Conservation (phyloP, 2,888 invertebrate genomes). For the Ectemnius continuus region DNA sequence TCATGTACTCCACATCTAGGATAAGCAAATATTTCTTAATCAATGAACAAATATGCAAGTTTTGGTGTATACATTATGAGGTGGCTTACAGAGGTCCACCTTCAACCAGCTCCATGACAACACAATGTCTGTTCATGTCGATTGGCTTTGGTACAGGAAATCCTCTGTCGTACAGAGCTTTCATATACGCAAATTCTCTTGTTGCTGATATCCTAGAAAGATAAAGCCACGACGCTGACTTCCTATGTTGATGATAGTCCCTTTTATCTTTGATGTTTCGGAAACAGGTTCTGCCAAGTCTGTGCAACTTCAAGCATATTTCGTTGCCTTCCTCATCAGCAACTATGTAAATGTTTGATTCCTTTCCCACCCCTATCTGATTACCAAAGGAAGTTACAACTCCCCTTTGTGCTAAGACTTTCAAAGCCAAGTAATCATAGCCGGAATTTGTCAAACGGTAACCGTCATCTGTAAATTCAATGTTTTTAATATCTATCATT, state of each 20-base stretch:
- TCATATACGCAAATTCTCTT: conserved; percentile 99
- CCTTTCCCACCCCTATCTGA: conserved; percentile 99
- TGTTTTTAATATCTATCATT: not conserved
- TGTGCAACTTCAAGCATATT: conserved; percentile 94
- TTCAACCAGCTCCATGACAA: conserved; percentile 95
- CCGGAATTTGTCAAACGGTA: conserved; percentile 97
- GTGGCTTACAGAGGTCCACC: conserved; percentile 88
- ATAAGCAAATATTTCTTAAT: not conserved
- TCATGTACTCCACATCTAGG: conserved; percentile 82
- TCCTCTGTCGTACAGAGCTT: conserved; percentile 91
- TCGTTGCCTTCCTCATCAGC: conserved; percentile 88
- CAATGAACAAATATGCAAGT: too few species aligned
- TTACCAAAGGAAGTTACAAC: conserved; percentile 94
- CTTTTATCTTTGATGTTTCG: conserved; percentile 96
- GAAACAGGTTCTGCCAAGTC: conserved; percentile 97
- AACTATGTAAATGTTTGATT: conserved; percentile 97
- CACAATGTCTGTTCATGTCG: conserved; percentile 96
- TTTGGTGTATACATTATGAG: not conserved
- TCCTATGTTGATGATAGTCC: conserved; percentile 96
- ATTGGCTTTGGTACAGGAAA: conserved; percentile 98
- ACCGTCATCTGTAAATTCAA: conserved; percentile 87
- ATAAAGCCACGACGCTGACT: conserved; percentile 96
- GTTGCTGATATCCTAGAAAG: conserved; percentile 97
- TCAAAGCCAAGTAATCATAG: conserved; percentile 97
- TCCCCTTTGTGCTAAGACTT: conserved; percentile 89